A percentile compares a stretch with the other conserved stretches of the same genome.
These are phyloP conservation scores for Acanthurus leucopareius DNA, from an alignment of 2,797 vertebrate species.

Conservation along the genomic window DNA sequence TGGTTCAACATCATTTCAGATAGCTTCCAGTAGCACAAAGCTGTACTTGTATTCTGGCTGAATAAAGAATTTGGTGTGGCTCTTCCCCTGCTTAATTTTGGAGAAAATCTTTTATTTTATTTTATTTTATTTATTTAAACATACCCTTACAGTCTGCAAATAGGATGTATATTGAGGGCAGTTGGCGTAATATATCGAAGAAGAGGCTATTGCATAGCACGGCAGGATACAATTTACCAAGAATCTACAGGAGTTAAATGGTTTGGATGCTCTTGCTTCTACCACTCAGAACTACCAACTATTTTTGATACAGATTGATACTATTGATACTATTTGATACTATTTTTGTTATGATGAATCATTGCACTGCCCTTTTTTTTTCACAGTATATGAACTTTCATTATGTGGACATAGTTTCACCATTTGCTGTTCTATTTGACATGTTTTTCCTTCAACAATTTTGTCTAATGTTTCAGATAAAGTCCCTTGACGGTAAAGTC, in stretches of 20 bases:
- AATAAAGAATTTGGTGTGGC: not conserved
- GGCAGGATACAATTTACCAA: too few species aligned
- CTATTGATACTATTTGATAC: too few species aligned
- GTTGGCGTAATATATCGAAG: not conserved
- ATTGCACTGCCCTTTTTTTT: not conserved
- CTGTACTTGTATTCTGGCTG: not conserved
- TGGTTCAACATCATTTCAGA: too few species aligned
- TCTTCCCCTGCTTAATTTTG: not conserved
- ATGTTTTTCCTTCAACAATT: not conserved
- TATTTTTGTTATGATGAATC: not conserved
- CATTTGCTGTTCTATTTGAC: not conserved
- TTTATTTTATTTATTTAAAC: too few species aligned
- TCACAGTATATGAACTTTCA: not conserved
- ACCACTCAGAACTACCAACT: not conserved
- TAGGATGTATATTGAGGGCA: not conserved
- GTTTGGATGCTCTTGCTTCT: not conserved
- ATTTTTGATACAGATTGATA: too few species aligned
- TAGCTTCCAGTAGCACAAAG: not conserved
- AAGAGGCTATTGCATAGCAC: not conserved
- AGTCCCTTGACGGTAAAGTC: constrained; percentile 89
- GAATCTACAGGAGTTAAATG: not conserved
- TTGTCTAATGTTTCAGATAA: constrained; percentile 79
- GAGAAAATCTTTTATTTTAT: not conserved
- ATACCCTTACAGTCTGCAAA: not conserved
- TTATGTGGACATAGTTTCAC: not conserved